These are phyloP conservation scores for Heterochromis multidens DNA, from an alignment of 2,113 vertebrate genomes.

Conservation along the genomic window DNA sequence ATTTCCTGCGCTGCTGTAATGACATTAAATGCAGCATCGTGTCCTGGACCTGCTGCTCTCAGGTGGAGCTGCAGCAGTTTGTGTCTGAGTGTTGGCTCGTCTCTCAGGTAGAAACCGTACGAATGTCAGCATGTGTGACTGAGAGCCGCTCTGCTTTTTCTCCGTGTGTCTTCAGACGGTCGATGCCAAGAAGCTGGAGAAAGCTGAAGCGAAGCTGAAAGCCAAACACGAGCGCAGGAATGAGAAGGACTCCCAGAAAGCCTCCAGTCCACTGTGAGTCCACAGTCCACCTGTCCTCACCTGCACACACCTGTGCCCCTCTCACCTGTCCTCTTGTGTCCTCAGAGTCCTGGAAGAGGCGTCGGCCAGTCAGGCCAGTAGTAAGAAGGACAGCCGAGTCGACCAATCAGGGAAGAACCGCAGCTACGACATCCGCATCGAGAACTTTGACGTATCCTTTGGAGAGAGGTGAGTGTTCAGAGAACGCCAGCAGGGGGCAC, in stretches of 20 bases:
- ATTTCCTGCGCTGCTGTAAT: too few relatives aligned
- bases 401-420: conserved; percentile 96
- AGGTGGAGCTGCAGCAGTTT: too few relatives aligned
- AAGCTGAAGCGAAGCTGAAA: conserved; percentile 93
- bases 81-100: too few relatives aligned
- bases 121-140: not conserved
- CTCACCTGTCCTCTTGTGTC: not conserved
- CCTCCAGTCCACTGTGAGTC: conserved; percentile 71
- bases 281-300: not conserved
- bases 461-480: conserved; percentile 83
- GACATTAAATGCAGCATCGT: not conserved
- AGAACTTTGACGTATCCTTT: conserved; percentile 98
- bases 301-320: not conserved
- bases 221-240: conserved; percentile 90
- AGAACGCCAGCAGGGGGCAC: not conserved
- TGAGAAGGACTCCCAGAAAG: conserved; percentile 85
- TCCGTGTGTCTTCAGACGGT: conserved; percentile 77
- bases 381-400: conserved; percentile 91
- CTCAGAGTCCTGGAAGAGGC: conserved; percentile 93
- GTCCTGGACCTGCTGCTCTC: not conserved
- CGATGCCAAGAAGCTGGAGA: conserved; percentile 93
- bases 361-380: conserved; percentile 95
- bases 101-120: not conserved
- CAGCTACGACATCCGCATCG: conserved; percentile 93
- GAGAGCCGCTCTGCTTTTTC: not conserved